Evolutionary conservation across 2,888 invertebrate species (phyloP), one percentile per base, ranked within the genome.

Genomic region (Gasteruption jaculator): DNA sequence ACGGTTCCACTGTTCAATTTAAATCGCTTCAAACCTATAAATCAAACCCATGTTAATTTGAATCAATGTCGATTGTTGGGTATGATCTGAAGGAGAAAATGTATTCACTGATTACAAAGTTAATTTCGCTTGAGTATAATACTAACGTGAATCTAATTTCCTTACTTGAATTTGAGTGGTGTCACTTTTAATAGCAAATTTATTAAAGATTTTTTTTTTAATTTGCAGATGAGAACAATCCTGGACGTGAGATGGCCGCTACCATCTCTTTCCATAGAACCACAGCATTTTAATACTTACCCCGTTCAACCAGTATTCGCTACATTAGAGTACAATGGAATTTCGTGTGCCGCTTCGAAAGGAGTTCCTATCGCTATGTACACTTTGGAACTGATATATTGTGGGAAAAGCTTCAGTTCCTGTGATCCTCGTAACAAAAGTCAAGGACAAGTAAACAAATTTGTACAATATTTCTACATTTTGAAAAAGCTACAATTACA

Each of bases 191-290:
- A n/a, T 19, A n/a, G 25, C n/a, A 25, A 30, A 15, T 3, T 14
- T 35, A 7, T 6, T 22, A 7, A 15, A 19, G 5, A 20, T 26
- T 5, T 2, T n/a, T n/a, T 24, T 12, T 12, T 6, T 37, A 24
- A 8, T 40, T 39, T 27, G 4, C 34, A 65, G 65, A 60, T 60
- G 48, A 60, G 56, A 48, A 58, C 58, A 69, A 46, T 81, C 43
- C 76, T 90, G 57, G 87, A 90, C 57, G 89, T 90, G 5, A 77
- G 85, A 69, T 90, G 90, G 90, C 89, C 90, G 5, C 76, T 78
- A 43, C 85, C 87, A 1, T 78, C 78, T 46, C 68, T 90, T 53
- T 79, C 80, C 36, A 76, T 89, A 34, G 84, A 83, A 41, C 86
- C 87, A 3, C 84, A 85, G 57, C 80, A 82, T 55, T 80, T 90